Conservation (phyloP, 2,113 vertebrate genomes). For the Laticauda laticaudata region DNA sequence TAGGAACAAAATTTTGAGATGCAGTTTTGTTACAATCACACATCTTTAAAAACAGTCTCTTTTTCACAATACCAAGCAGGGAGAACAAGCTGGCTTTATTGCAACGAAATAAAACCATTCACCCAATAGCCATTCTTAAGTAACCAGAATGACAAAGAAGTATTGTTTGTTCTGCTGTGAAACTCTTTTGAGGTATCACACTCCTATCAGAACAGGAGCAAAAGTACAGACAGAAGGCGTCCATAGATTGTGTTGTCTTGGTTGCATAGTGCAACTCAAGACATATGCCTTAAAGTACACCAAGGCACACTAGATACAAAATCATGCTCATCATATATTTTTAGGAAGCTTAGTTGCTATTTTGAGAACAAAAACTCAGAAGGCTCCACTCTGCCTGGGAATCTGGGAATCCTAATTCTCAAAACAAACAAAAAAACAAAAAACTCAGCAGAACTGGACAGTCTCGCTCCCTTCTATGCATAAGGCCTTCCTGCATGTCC, state of each 20-base stretch:
- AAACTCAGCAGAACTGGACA: background rate
- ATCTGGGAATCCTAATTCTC: background rate
- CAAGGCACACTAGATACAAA: background rate
- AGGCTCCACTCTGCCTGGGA: constrained; percentile 3
- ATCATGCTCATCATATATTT: background rate
- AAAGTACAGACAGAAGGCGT: constrained; percentile 8
- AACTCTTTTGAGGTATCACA: constrained; percentile 42
- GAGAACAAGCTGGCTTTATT: constrained; percentile 47
- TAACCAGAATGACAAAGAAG: constrained; percentile 44
- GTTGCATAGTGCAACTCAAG: constrained; percentile 29
- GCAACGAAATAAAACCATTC: constrained; percentile 36
- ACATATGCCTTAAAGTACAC: constrained; percentile 5
- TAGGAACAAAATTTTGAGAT: constrained; percentile 27
- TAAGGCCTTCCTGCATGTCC: background rate
- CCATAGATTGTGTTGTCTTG: constrained; percentile 21
- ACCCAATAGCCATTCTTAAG: constrained; percentile 39
- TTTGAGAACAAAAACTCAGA: constrained; percentile 8
- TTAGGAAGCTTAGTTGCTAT: background rate
- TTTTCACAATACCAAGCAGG: constrained; percentile 37
- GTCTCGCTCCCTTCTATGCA: background rate
- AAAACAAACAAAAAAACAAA: background rate
- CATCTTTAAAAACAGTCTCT: constrained; percentile 9
- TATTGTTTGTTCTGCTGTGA: constrained; percentile 55
- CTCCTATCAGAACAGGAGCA: constrained; percentile 30
- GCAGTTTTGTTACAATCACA: constrained; percentile 22